phyloP scores from a whole-genome alignment of 2,888 invertebrate genomes.

The Hipparchia sbordonii region DNA sequence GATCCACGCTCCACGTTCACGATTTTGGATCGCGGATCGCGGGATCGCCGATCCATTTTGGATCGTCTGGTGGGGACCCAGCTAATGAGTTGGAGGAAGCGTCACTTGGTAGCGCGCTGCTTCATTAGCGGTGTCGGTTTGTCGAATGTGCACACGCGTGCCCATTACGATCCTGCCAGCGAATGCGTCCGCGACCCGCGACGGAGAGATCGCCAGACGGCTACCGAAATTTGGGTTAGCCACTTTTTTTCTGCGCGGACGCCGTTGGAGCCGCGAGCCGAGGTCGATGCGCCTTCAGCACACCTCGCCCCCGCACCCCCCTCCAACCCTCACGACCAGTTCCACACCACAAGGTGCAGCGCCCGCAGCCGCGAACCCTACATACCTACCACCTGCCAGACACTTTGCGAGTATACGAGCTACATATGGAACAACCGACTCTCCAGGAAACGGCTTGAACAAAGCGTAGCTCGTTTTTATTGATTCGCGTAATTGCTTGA shows the following conservation, averaged over 20 bases:
- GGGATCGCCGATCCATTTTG: no score
- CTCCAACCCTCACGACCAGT: slow-evolving; percentile 67
- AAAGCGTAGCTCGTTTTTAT: slow-evolving; percentile 2
- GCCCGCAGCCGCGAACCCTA: slow-evolving; percentile 72
- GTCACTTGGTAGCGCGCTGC: slow-evolving; percentile 40
- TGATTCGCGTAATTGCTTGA: neutral
- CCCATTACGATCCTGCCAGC: slow-evolving; percentile 57
- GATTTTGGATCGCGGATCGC: no score
- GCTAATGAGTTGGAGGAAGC: slow-evolving; percentile 42
- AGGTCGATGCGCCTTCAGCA: slow-evolving; percentile 72
- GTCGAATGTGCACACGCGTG: slow-evolving; percentile 58
- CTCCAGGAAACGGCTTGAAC: slow-evolving; percentile 40
- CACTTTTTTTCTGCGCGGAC: slow-evolving; percentile 71
- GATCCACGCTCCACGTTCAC: no score
- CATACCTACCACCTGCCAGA: slow-evolving; percentile 81
- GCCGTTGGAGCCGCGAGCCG: slow-evolving; percentile 61
- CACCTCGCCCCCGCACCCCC: slow-evolving; percentile 47
- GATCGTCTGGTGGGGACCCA: no score
- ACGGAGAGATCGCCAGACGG: slow-evolving; percentile 71
- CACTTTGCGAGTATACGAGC: slow-evolving; percentile 64
- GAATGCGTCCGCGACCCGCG: slow-evolving; percentile 52
- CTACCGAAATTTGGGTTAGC: slow-evolving; percentile 80
- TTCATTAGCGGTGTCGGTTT: slow-evolving; percentile 46
- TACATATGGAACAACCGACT: slow-evolving; percentile 50
- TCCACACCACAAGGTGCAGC: slow-evolving; percentile 75